A percentile compares a stretch with the other conserved stretches of the same genome.
Conservation (phyloP, 2,797 vertebrate genomes). For the Momotus momota region DNA sequence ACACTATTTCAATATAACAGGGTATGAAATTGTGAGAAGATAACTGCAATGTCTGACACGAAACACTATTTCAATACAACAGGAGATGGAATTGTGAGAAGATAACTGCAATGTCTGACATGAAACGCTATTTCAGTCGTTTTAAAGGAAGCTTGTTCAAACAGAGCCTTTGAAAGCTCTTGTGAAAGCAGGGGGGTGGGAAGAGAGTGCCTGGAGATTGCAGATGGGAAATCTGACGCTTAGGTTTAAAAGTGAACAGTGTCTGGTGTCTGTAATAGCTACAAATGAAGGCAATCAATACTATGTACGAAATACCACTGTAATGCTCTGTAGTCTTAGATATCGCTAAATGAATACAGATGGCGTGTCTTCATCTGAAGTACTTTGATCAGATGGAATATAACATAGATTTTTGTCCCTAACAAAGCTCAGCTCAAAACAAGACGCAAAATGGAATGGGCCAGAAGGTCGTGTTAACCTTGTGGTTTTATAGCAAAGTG, state of each 20-base stretch:
- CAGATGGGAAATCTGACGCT: conserved; percentile 78
- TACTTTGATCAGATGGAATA: conserved; percentile 84
- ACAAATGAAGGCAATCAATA: conserved; percentile 86
- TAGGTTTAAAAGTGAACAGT: conserved; percentile 72
- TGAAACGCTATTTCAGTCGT: background rate
- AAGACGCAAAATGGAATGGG: conserved; percentile 72
- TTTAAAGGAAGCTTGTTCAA: conserved; percentile 4
- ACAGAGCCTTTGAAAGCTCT: conserved; percentile 35
- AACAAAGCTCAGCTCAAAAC: conserved; percentile 71
- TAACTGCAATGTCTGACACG: no score
- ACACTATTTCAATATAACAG: background rate
- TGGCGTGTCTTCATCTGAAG: conserved; percentile 74
- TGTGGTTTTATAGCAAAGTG: conserved; percentile 87
- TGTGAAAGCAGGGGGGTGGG: background rate
- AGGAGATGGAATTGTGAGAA: background rate
- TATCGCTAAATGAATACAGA: conserved; percentile 83
- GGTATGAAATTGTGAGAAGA: no score
- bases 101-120: background rate
- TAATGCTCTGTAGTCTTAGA: conserved; percentile 79
- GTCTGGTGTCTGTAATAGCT: conserved; percentile 80
- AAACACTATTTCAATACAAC: background rate
- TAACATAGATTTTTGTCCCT: conserved; percentile 83
- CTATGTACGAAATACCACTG: conserved; percentile 76
- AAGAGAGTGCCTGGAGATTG: conserved; percentile 59
- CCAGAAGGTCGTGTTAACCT: conserved; percentile 87